A percentile compares a stretch with the other conserved stretches of the same genome.
Evolutionary conservation across 2,888 invertebrate genomes (phyloP).

Genomic region (Salpingus planirostris): DNA sequence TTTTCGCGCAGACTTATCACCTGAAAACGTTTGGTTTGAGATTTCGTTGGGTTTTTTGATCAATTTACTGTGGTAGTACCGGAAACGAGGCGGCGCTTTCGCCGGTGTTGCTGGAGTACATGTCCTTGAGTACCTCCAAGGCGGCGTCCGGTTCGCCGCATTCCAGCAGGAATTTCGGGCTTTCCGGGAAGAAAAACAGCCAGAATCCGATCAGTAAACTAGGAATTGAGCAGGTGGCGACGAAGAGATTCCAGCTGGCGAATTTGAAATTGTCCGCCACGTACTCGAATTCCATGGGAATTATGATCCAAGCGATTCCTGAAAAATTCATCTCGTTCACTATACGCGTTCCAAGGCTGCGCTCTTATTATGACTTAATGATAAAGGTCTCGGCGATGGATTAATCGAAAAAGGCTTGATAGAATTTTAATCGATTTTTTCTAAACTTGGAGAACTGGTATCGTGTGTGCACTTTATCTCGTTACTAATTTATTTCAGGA

Average conservation of each 20-base stretch:
- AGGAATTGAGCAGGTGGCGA: constrained; percentile 63
- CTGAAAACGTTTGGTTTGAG: too few species aligned
- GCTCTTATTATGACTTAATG: neutral
- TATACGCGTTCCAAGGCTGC: constrained; percentile 11
- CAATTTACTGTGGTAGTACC: too few species aligned
- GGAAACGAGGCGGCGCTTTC: constrained; percentile 62
- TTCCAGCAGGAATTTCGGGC: constrained; percentile 74
- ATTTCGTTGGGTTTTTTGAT: neutral
- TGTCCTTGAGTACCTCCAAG: constrained; percentile 55
- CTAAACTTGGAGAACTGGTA: too few species aligned
- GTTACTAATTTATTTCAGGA: too few species aligned
- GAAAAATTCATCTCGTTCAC: too few species aligned
- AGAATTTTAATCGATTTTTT: too few species aligned
- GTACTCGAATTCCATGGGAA: constrained; percentile 58
- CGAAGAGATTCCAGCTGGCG: constrained; percentile 75
- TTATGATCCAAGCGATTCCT: constrained; percentile 73
- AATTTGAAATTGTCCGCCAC: constrained; percentile 54
- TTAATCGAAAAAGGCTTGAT: too few species aligned
- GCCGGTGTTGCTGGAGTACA: constrained; percentile 65
- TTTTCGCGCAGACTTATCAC: constrained; percentile 64
- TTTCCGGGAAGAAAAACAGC: constrained; percentile 70
- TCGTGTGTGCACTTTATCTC: too few species aligned
- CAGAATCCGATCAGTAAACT: constrained; percentile 59
- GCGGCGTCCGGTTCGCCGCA: constrained; percentile 72
- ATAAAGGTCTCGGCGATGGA: too few species aligned